A percentile compares a stretch with the other conserved stretches of the same genome.
These are phyloP conservation scores for Tigriopus japonicus DNA, from an alignment of 1,140 invertebrate species.

Conservation along the genomic window DNA sequence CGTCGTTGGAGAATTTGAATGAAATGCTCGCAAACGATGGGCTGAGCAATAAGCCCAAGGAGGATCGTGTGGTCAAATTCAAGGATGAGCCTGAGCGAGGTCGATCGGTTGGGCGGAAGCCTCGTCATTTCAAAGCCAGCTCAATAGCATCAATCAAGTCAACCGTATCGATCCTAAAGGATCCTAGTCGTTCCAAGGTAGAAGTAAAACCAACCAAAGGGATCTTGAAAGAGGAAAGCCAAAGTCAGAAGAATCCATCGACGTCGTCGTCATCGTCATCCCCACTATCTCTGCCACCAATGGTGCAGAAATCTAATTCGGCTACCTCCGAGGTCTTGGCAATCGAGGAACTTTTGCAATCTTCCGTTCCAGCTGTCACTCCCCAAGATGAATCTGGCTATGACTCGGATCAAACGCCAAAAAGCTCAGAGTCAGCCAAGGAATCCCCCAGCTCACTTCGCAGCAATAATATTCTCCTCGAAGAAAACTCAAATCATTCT, in stretches of 20 bases:
- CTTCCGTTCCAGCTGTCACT: not conserved
- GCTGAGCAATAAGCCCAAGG: slow-evolving; percentile 9
- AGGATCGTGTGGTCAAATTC: slow-evolving; percentile 14
- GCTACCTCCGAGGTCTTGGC: not conserved
- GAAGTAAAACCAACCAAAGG: not conserved
- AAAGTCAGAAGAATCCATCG: not conserved
- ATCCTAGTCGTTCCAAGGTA: not conserved
- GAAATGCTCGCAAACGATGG: slow-evolving; percentile 2
- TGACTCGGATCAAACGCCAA: slow-evolving; percentile 4
- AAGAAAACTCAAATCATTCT: too few species aligned
- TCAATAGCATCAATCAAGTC: not conserved
- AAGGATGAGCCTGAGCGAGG: slow-evolving; percentile 5
- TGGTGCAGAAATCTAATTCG: not conserved
- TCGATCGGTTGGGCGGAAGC: not conserved
- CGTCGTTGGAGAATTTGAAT: slow-evolving; percentile 9
- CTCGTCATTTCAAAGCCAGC: not conserved
- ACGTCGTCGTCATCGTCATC: too few species aligned
- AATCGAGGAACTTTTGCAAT: not conserved
- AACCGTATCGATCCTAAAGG: slow-evolving; percentile 1
- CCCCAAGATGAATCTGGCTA: slow-evolving; percentile 7
- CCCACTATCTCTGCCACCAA: not conserved
- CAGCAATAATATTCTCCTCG: too few species aligned
- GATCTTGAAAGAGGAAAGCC: not conserved
- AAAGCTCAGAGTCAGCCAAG: not conserved
- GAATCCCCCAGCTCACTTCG: not conserved